Evolutionary conservation across 2,888 invertebrate genomes (phyloP), one percentile per base, ranked within the genome.

Genomic region (Cerceris rybyensis): DNA sequence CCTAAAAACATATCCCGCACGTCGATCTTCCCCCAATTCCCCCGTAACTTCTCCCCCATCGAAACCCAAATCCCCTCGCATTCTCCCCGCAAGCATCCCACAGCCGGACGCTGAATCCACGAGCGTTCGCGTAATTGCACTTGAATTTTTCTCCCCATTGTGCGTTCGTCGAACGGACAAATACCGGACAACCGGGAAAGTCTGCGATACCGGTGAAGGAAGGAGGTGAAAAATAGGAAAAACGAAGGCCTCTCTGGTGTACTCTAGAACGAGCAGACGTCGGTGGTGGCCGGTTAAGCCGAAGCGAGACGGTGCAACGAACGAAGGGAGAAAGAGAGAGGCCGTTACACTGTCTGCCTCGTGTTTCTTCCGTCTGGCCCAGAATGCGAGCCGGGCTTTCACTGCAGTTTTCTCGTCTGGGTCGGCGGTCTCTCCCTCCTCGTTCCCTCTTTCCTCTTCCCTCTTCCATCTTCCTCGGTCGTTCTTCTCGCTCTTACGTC

Each of bases 321-420:
- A 79, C 70, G 66, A 64, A 69, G 71, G 67, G 76, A 63, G 80
- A 72, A 70, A 70, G 81, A 81, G 70, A 78, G 86, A 87, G 84
- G 88, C 83, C 83, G 85, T 89, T 87, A 86, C 83, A 85, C 87
- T 79, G 86, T 85, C 83, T 86, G 83, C 84, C 78, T 85, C 82
- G 85, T 81, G 88, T 89, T 88, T 89, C 89, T 90, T 89, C 89
- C 90, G 89, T 88, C 88, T 89, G 90, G 88, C 89, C 89, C 89
- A 90, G 90, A 90, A 90, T 89, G 88, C 86, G 86, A 89, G 84
- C 80, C 86, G 86, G 88, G 90, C 90, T 90, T 90, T 90, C 90
- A 90, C 90, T 90, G 88, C 86, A 89, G 89, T 89, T 89, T 89
- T 88, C 89, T 89, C 89, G 90, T 89, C 89, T 89, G 88, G 88